These are phyloP conservation scores for Polypedilum vanderplanki DNA, from an alignment of 1,140 invertebrate species.

Conservation along the genomic window DNA sequence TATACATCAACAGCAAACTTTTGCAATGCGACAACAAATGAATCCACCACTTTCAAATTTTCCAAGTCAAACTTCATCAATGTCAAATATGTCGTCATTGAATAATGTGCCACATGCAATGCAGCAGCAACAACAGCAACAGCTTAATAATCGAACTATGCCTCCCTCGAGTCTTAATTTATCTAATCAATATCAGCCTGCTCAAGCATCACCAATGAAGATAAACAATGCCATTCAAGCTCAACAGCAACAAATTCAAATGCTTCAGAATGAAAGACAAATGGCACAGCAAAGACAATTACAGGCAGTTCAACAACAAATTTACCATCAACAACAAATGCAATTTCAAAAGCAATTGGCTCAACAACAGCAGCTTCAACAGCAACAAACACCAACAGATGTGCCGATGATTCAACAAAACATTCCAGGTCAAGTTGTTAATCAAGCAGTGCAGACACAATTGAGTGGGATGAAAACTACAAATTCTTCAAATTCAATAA, in stretches of 20 bases:
- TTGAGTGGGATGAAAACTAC: constrained; percentile 36
- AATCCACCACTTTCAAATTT: constrained; percentile 47
- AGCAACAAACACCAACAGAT: constrained; percentile 42
- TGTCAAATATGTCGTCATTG: constrained; percentile 33
- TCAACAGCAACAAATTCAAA: constrained; percentile 35
- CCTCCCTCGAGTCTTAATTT: constrained; percentile 41
- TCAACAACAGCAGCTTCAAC: constrained; percentile 34
- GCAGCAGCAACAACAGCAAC: constrained; percentile 33
- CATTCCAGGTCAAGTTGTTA: constrained; percentile 43
- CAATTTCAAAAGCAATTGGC: constrained; percentile 38
- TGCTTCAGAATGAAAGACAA: constrained; percentile 36
- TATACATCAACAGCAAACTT: constrained; percentile 54
- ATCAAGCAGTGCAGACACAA: constrained; percentile 43
- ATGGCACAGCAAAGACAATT: constrained; percentile 34
- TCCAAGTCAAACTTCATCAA: constrained; percentile 46
- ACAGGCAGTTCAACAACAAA: constrained; percentile 31
- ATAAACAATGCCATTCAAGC: constrained; percentile 36
- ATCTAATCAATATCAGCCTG: constrained; percentile 40
- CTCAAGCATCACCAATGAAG: constrained; percentile 37
- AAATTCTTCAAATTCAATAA: constrained; percentile 35
- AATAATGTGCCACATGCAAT: constrained; percentile 30
- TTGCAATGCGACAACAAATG: constrained; percentile 49
- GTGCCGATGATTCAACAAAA: constrained; percentile 41
- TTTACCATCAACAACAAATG: constrained; percentile 37
- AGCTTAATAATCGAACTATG: constrained; percentile 35